Conservation (phyloP, 2,113 vertebrate species). For the Aegithalos caudatus region DNA sequence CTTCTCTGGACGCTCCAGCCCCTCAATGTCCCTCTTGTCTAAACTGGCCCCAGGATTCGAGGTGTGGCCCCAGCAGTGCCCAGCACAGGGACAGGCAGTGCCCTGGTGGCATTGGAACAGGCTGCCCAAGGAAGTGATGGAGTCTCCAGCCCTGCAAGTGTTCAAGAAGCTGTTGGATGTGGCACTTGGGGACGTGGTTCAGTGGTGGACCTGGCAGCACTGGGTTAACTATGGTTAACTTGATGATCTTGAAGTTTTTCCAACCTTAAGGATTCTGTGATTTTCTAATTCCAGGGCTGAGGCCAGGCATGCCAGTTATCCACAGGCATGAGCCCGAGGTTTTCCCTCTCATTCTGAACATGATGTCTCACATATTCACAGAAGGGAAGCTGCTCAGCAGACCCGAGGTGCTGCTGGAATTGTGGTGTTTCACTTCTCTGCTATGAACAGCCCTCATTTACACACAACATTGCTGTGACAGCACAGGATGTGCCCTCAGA, state of each 20-base stretch:
- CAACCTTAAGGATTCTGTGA: not conserved
- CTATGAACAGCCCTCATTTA: not conserved
- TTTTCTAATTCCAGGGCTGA: not conserved
- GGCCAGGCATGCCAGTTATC: not conserved
- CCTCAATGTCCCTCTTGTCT: not conserved
- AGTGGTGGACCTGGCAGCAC: not conserved
- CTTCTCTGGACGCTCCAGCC: not conserved
- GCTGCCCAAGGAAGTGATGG: not conserved
- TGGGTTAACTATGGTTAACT: not conserved
- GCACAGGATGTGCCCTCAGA: accelerated
- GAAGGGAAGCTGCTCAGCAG: not conserved
- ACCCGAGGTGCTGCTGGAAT: not conserved
- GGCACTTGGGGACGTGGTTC: not conserved
- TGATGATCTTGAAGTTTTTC: too few species aligned
- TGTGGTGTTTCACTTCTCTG: not conserved
- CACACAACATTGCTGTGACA: not conserved
- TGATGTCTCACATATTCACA: accelerated
- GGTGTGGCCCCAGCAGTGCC: not conserved
- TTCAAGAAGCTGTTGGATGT: not conserved
- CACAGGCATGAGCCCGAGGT: not conserved
- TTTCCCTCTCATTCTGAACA: not conserved
- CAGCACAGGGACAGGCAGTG: not conserved
- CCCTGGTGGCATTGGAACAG: not conserved
- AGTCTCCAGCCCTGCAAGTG: not conserved
- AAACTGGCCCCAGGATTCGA: not conserved